Evolutionary conservation across 2,888 invertebrate species (phyloP), one percentile per base, ranked within the genome.

Genomic region (Osmoderma eremita): DNA sequence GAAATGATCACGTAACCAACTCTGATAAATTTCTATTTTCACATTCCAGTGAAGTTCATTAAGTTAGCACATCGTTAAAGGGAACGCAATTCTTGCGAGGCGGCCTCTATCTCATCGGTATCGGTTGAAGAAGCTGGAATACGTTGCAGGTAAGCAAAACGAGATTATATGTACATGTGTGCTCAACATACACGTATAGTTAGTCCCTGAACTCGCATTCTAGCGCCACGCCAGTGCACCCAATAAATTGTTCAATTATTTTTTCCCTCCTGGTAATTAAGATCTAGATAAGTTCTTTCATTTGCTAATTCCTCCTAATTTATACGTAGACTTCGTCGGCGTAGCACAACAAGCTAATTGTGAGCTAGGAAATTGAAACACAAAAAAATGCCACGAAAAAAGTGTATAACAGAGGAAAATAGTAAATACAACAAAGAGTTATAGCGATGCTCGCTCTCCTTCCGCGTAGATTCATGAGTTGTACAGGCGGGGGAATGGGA

Each of bases 171-270:
- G n/a, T n/a, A n/a, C n/a, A n/a, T n/a, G n/a, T n/a, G n/a, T n/a
- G n/a, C n/a, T n/a, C n/a, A 30, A 30, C 30, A 10, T 6, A 10
- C 6, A 6, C 30, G 10, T 30, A 30, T 30, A 30, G 30, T 30
- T 5, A 61, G 45, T 61, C 58, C 45, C 58, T 45, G 30, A 36
- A 20, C 58, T 45, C 58, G 45, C 58, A 61, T 61, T 61, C 45
- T 30, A 61, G 58, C 22, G 58, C 58, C 58, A 61, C 45, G 36
- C 58, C 58, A 61, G 58, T 61, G 58, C 58, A 42, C 45, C 18
- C 42, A 61, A 61, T 61, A 61, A 61, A 45, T 61, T 61, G 58
- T 61, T 61, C 58, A 61, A 61, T 61, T 61, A 61, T 61, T 61
- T 61, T 24, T 30, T 54, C 45, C 45, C 58, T 30, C 30, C 45